Conservation (phyloP, 2,113 vertebrate species). For the Sarotherodon lohbergeri region DNA sequence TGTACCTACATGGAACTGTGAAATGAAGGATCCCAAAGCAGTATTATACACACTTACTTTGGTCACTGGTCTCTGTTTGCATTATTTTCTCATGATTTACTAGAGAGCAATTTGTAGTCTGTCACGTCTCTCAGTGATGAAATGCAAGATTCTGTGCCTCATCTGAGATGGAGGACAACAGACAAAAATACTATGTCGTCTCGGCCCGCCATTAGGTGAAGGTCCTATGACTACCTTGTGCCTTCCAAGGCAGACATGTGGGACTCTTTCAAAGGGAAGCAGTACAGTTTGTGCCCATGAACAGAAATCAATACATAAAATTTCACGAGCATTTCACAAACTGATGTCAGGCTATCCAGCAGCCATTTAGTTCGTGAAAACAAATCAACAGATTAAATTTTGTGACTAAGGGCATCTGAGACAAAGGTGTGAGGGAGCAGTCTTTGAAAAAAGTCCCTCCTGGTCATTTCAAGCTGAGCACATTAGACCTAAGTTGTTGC, state of each 20-base stretch:
- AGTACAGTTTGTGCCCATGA: background rate
- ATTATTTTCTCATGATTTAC: background rate
- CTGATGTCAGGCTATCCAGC: background rate
- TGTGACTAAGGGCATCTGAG: background rate
- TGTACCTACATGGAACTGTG: background rate
- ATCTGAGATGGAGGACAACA: background rate
- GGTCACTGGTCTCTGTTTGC: background rate
- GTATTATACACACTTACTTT: background rate
- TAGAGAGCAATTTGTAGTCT: background rate
- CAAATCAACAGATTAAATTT: background rate
- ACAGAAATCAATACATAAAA: background rate
- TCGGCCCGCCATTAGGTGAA: background rate
- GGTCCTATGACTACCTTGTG: background rate
- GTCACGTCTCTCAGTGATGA: background rate
- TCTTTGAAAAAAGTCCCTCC: conserved; percentile 29
- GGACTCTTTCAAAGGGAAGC: background rate
- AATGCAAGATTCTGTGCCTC: background rate
- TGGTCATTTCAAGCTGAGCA: conserved; percentile 28
- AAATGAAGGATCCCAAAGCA: background rate
- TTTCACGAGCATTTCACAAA: background rate
- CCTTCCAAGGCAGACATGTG: background rate
- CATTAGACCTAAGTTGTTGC: conserved; percentile 60
- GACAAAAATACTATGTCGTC: background rate
- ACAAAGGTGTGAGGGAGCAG: conserved; percentile 8
- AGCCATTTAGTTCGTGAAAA: background rate